Evolutionary conservation across 23 tunicate genomes (phyloP).

Genomic region (Diplosoma virens): DNA sequence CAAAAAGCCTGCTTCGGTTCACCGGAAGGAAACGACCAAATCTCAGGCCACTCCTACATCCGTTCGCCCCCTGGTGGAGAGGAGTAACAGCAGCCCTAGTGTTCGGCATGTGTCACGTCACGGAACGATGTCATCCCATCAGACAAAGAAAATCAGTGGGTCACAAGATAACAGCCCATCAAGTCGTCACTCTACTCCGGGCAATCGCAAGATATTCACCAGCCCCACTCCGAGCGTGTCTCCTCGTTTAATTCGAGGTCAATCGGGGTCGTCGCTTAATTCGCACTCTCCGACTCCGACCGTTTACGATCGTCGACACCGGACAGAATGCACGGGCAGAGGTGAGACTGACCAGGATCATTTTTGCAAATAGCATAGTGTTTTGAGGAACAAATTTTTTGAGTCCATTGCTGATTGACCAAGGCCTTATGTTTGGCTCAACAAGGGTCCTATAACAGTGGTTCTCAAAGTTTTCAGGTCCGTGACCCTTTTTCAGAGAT

Average conservation of each 20-base stretch:
- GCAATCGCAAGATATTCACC: neutral
- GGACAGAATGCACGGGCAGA: neutral
- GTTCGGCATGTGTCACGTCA: neutral
- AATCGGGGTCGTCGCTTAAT: neutral
- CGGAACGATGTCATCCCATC: neutral
- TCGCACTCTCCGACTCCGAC: slow-evolving; percentile 36
- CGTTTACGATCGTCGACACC: slow-evolving; percentile 20
- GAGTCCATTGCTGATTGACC: too few species aligned
- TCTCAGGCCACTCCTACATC: too few species aligned
- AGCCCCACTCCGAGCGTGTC: slow-evolving; percentile 11
- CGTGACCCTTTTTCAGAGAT: too few species aligned
- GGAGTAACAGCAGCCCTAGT: slow-evolving; percentile 33
- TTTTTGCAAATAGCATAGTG: too few species aligned
- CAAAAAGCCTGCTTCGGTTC: too few species aligned
- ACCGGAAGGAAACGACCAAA: too few species aligned
- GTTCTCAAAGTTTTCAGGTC: too few species aligned
- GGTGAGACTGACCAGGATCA: too few species aligned
- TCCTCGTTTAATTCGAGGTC: slow-evolving; percentile 30
- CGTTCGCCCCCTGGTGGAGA: slow-evolving; percentile 9
- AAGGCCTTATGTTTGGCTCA: too few species aligned
- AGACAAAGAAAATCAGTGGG: neutral
- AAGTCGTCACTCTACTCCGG: slow-evolving; percentile 6
- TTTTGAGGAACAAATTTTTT: too few species aligned
- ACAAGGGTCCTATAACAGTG: too few species aligned
- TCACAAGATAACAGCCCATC: slow-evolving; percentile 20